These are phyloP conservation scores for Penaeus indicus DNA, from an alignment of 1,140 invertebrate genomes.

Conservation along the genomic window DNA sequence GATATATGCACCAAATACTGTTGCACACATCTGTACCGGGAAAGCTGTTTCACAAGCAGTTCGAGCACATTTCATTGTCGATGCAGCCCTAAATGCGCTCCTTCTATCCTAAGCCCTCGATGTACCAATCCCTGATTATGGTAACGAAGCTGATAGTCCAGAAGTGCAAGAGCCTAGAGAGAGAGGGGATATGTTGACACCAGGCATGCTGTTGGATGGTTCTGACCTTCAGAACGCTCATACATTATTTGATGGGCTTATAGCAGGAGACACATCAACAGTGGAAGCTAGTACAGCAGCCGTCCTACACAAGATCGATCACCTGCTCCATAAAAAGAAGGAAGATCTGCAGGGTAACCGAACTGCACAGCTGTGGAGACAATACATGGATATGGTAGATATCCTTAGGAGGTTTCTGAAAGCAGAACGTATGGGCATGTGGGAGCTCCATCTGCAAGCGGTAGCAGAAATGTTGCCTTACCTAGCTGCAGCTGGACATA, in stretches of 20 bases:
- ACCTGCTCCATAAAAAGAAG: no score
- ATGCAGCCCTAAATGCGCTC: not conserved
- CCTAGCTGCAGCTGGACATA: not conserved
- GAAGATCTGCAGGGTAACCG: not conserved
- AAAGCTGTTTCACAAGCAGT: constrained; percentile 4
- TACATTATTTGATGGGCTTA: no score
- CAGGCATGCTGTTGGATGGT: no score
- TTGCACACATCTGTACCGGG: constrained; percentile 23
- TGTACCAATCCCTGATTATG: not conserved
- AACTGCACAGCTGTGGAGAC: not conserved
- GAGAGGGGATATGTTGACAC: no score
- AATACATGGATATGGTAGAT: not conserved
- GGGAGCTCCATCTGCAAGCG: not conserved
- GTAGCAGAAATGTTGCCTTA: not conserved
- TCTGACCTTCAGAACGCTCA: no score
- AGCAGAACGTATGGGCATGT: not conserved
- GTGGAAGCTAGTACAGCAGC: no score
- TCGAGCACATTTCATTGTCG: not conserved
- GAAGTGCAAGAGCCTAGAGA: not conserved
- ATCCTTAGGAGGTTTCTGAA: not conserved
- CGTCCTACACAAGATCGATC: no score
- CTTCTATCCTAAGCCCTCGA: not conserved
- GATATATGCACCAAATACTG: not conserved
- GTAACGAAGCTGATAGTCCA: not conserved
- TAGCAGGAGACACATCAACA: no score